Base-by-base conservation (phyloP, 1,140 invertebrate species). In the Pachypeltis micranthus region DNA sequence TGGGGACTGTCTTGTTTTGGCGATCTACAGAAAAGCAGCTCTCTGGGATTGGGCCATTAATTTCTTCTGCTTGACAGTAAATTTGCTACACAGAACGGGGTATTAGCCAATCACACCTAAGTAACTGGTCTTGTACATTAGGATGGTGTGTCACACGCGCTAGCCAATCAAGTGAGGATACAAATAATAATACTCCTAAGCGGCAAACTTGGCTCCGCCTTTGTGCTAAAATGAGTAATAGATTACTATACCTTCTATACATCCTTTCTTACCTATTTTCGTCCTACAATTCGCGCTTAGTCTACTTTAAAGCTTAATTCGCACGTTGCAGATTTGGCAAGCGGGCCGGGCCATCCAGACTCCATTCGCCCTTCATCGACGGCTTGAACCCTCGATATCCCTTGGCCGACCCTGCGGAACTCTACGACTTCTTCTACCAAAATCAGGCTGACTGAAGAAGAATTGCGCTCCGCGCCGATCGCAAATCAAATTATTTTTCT, bases 301-400 rank as follows among this genome's bases (percentile, higher is more conserved):
- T 2, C 27, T 57, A 7, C 19, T 57, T 57, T 23, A 19, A n/a
- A n/a, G n/a, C n/a, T n/a, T n/a, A n/a, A n/a, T n/a, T n/a, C n/a
- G n/a, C n/a, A n/a, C n/a, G n/a, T 63, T 44, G 24, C 24, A 63
- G 62, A 58, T 63, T 63, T 23, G 62, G 62, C 2, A 63, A 63
- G 31, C 23, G 62, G 28, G 58, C 62, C 7, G 14, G n/a, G 24
- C 19, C 16, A 14, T 23, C 61, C n/a, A 24, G 62, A 34, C n/a
- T 44, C 54, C 62, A 63, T 21, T 24, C 58, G 2, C 62, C 62
- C 26, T 16, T 31, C 2, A 54, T 58, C 21, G 62, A 63, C 16
- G 62, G 54, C 16, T 26, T 58, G 24, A 63, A 44, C 55, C 34
- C 25, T n/a, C 54, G 62, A 26, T 58, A 63, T 25, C 60, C 60